Percentiles rank a stretch among this genome's conserved stretches.
phyloP scores from a whole-genome alignment of 2,113 vertebrate genomes.

The Promerops cafer region DNA sequence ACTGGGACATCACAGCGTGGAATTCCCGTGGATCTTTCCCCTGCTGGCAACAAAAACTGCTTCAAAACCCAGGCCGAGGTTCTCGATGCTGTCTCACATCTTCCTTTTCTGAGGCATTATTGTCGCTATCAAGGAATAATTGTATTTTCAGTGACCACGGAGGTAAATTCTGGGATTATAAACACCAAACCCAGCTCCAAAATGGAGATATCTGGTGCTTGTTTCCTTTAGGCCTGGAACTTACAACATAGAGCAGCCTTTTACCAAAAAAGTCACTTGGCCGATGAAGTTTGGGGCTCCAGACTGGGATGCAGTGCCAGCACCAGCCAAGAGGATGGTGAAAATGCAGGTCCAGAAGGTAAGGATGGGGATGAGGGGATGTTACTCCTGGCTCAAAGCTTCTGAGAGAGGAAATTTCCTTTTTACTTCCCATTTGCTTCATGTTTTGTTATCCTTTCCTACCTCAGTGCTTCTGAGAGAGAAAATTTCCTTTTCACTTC shows the following conservation, averaged over 20 bases:
- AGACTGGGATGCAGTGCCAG: constrained; percentile 77
- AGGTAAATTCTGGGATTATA: not conserved
- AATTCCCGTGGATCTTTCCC: not conserved
- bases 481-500: not conserved
- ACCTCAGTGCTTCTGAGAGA: not conserved
- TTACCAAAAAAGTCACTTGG: constrained; percentile 75
- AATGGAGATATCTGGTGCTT: not conserved
- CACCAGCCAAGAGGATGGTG: constrained; percentile 66
- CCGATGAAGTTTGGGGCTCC: constrained; percentile 85
- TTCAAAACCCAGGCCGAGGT: not conserved
- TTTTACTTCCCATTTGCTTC: not conserved
- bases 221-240: constrained; percentile 74
- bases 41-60: not conserved
- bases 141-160: fast-evolving
- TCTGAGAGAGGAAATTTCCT: not conserved
- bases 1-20: not conserved
- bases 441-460: not conserved
- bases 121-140: not conserved
- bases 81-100: not conserved
- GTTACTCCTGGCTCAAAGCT: not conserved
- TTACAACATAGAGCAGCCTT: constrained; percentile 51
- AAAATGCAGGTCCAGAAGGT: constrained; percentile 70
- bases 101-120: not conserved
- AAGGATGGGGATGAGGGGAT: not conserved
- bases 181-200: not conserved